phyloP scores from a whole-genome alignment of 2,888 invertebrate species.

The Carcina quercana region DNA sequence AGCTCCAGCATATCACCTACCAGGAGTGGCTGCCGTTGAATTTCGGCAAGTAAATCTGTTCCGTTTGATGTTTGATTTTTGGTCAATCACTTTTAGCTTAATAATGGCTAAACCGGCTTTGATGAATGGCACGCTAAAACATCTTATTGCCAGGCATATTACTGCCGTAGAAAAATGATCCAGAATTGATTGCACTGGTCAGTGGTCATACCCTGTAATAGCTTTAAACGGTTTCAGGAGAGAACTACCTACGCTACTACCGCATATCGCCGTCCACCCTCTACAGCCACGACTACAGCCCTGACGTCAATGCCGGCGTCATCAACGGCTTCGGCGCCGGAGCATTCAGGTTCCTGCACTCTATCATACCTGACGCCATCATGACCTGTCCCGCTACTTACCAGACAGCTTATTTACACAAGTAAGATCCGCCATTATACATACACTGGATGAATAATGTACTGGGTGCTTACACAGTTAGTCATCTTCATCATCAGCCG shows the following conservation, averaged over 20 bases:
- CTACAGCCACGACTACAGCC: slow-evolving; percentile 79
- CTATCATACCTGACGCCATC: slow-evolving; percentile 70
- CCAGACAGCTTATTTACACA: slow-evolving; percentile 45
- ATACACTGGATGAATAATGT: background rate
- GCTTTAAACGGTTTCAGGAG: slow-evolving; percentile 43
- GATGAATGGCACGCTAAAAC: too few relatives aligned
- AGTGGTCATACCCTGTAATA: background rate
- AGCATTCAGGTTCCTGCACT: slow-evolving; percentile 82
- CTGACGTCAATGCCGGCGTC: slow-evolving; percentile 76
- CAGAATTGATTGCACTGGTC: background rate
- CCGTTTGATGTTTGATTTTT: background rate
- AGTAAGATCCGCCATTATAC: too few relatives aligned
- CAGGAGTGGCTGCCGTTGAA: slow-evolving; percentile 74
- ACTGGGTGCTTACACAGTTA: too few relatives aligned
- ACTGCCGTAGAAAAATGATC: too few relatives aligned
- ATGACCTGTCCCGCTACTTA: slow-evolving; percentile 47
- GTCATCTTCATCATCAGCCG: too few relatives aligned
- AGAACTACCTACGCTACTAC: slow-evolving; percentile 74
- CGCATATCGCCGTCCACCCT: slow-evolving; percentile 75
- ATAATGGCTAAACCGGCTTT: background rate
- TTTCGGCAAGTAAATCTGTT: slow-evolving; percentile 47
- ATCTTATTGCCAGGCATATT: too few relatives aligned
- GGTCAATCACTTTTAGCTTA: slow-evolving; percentile 2
- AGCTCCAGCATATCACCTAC: slow-evolving; percentile 76
- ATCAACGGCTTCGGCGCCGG: slow-evolving; percentile 81